phyloP scores from a whole-genome alignment of 2,797 vertebrate genomes.

The Gila robusta region DNA sequence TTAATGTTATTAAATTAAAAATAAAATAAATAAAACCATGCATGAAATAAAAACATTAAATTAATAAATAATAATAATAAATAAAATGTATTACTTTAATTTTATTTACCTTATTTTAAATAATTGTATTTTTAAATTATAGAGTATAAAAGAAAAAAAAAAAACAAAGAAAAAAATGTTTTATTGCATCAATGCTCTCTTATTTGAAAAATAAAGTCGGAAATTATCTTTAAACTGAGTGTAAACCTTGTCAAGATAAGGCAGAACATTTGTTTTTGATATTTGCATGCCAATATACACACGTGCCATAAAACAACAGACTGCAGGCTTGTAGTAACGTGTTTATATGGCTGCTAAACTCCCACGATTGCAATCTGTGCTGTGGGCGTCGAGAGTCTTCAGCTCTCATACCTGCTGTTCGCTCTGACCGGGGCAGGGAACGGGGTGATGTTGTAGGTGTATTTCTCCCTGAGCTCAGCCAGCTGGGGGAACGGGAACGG shows the following conservation, averaged over 20 bases:
- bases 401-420: constrained; percentile 72
- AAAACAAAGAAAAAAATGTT: neutral
- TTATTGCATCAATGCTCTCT: neutral
- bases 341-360: neutral
- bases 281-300: constrained; percentile 37
- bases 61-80: neutral
- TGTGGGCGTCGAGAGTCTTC: neutral
- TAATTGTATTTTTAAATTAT: neutral
- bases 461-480: constrained; percentile 96
- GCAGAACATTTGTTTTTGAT: constrained; percentile 37
- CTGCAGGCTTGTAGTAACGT: neutral
- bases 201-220: neutral
- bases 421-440: constrained; percentile 92
- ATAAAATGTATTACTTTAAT: neutral
- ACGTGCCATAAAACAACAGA: neutral
- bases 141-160: neutral
- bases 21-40: neutral
- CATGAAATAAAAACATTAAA: neutral
- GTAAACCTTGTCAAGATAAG: constrained; percentile 23
- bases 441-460: constrained; percentile 98
- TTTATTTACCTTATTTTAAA: neutral
- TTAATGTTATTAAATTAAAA: neutral
- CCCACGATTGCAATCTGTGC: neutral
- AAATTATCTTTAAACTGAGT: neutral
- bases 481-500: constrained; percentile 96